Percentiles rank a stretch among this genome's conserved stretches.
phyloP scores from a whole-genome alignment of 2,888 invertebrate species.

The Dugesia japonica region DNA sequence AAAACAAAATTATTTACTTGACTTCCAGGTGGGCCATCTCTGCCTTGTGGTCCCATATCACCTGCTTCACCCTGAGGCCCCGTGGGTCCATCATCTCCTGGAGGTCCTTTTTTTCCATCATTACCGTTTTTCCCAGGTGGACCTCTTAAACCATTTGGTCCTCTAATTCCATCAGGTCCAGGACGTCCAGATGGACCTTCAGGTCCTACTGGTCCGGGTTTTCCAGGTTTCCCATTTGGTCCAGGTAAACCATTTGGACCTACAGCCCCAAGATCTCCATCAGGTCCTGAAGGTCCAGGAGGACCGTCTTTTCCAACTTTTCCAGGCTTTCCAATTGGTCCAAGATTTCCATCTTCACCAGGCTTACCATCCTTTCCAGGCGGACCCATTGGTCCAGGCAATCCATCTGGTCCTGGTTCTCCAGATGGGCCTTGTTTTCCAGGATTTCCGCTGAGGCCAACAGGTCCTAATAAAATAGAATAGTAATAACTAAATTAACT shows the following conservation, averaged over 20 bases:
- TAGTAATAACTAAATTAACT: background rate
- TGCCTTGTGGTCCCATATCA: background rate
- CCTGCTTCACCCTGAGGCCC: background rate
- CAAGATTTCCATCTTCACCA: constrained; percentile 29
- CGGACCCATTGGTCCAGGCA: background rate
- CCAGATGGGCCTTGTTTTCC: constrained; percentile 20
- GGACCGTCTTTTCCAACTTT: constrained; percentile 36
- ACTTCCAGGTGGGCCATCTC: constrained; percentile 10
- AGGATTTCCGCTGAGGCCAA: constrained; percentile 1
- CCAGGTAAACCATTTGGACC: background rate
- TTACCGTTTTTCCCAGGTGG: constrained; percentile 35
- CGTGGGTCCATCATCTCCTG: constrained; percentile 39
- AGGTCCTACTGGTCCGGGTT: constrained; percentile 26
- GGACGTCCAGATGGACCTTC: constrained; percentile 35
- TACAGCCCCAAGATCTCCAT: background rate
- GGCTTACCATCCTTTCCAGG: background rate
- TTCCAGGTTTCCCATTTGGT: constrained; percentile 25
- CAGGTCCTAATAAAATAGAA: background rate
- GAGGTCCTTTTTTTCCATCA: constrained; percentile 37
- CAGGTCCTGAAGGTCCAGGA: constrained; percentile 29
- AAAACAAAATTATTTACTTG: background rate
- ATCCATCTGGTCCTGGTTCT: background rate
- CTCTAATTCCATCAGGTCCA: constrained; percentile 29
- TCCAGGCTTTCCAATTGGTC: constrained; percentile 47
- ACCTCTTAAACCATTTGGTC: constrained; percentile 36